Conservation (phyloP, 2,888 invertebrate species). For the Urechis unicinctus region DNA sequence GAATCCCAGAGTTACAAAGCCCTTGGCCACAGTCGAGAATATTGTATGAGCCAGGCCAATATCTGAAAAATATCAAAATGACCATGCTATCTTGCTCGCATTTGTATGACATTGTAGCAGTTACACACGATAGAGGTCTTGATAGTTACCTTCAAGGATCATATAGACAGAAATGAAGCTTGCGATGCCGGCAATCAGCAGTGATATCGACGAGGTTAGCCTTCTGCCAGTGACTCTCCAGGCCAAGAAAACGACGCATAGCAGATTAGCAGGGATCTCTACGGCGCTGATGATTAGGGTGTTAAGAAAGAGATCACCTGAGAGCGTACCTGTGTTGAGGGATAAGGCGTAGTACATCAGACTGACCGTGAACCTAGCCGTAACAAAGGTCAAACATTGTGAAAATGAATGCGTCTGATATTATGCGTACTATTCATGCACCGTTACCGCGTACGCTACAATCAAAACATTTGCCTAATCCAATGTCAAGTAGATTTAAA, state of each 20-base stretch:
- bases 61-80: too few species aligned
- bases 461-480: too few species aligned
- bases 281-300: slow-evolving; percentile 17
- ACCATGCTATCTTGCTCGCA: too few species aligned
- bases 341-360: slow-evolving; percentile 21
- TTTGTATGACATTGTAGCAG: slow-evolving; percentile 10
- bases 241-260: slow-evolving; percentile 7
- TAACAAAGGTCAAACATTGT: too few species aligned
- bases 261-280: slow-evolving; percentile 20
- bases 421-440: too few species aligned
- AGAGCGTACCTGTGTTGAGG: too few species aligned
- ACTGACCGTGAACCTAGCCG: slow-evolving; percentile 18
- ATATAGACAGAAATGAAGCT: too few species aligned
- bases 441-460: too few species aligned
- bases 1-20: slow-evolving; percentile 11
- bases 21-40: slow-evolving; percentile 17
- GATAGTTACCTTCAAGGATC: too few species aligned
- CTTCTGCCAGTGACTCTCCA: slow-evolving; percentile 7
- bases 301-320: slow-evolving; percentile 20
- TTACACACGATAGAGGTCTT: slow-evolving; percentile 9
- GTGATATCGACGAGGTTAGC: slow-evolving; percentile 3
- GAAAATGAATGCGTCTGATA: too few species aligned
- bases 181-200: slow-evolving; percentile 13
- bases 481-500: too few species aligned
- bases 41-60: slow-evolving; percentile 4